Evolutionary conservation across 2,797 vertebrate species (phyloP).

Genomic region (Phrynocephalus vlangalii): DNA sequence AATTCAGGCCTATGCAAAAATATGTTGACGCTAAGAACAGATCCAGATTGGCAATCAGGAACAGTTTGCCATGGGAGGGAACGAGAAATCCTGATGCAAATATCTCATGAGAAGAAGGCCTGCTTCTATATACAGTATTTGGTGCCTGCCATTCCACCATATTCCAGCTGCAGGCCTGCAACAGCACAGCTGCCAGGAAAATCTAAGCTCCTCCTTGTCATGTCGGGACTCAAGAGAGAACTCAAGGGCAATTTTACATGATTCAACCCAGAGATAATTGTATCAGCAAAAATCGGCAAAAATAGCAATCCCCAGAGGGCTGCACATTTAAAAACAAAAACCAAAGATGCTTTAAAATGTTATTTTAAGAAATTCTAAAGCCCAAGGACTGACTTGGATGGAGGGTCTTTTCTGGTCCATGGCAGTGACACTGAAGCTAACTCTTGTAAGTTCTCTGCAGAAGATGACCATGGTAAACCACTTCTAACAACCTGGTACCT

Average conservation of each 20-base stretch:
- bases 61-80: slow-evolving; percentile 12
- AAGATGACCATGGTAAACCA: no score
- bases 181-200: neutral
- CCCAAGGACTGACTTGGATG: no score
- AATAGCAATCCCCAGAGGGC: neutral
- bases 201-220: neutral
- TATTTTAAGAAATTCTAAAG: no score
- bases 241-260: no score
- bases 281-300: neutral
- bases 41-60: slow-evolving; percentile 27
- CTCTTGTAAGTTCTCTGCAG: no score
- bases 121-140: no score
- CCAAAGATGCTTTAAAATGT: no score
- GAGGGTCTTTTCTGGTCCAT: no score
- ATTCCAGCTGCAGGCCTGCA: neutral
- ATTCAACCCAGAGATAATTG: neutral
- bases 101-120: neutral
- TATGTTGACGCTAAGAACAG: slow-evolving; percentile 29
- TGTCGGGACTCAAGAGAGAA: neutral
- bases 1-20: slow-evolving; percentile 14
- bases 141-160: neutral
- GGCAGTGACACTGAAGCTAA: no score
- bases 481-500: no score
- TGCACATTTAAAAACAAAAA: no score
- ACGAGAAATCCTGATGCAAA: neutral